Percentiles rank a stretch among this genome's conserved stretches.
phyloP scores from a whole-genome alignment of 2,797 vertebrate genomes.

The Hyperoplus lanceolatus region DNA sequence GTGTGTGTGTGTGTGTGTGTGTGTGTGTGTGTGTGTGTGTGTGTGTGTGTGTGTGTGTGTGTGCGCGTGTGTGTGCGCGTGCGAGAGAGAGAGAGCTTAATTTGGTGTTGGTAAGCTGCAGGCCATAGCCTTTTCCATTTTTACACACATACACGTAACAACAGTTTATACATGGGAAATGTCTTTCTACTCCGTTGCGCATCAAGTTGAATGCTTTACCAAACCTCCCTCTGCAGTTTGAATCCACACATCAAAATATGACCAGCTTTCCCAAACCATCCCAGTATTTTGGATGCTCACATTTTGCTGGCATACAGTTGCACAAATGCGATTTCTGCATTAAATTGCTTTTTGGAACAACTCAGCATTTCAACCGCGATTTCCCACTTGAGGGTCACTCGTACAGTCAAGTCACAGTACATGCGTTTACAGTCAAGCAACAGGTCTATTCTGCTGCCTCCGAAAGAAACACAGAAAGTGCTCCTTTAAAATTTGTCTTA shows the following conservation, averaged over 20 bases:
- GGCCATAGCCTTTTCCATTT: conserved; percentile 66
- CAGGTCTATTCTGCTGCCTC: not conserved
- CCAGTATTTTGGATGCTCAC: conserved; percentile 47
- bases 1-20: not conserved
- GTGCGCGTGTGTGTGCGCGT: too few species aligned
- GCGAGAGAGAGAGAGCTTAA: conserved; percentile 30
- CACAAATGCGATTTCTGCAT: conserved; percentile 52
- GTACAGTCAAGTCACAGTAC: not conserved
- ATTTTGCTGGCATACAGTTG: conserved; percentile 31
- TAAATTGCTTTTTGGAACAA: conserved; percentile 30
- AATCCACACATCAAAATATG: conserved; percentile 63
- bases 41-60: too few species aligned
- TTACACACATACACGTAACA: conserved; percentile 17
- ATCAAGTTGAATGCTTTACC: conserved; percentile 52
- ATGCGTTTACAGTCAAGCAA: not conserved
- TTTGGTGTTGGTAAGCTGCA: conserved; percentile 39
- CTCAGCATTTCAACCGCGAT: conserved; percentile 42
- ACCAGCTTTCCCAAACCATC: conserved; percentile 63
- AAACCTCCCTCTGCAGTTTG: conserved; percentile 45
- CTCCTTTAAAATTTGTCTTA: not conserved
- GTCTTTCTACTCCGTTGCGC: conserved; percentile 57
- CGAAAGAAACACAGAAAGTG: not conserved
- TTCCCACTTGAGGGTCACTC: conserved; percentile 19
- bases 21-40: too few species aligned
- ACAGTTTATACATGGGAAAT: conserved; percentile 38